phyloP scores from a whole-genome alignment of 2,888 invertebrate genomes.

The Notocelia uddmanniana region DNA sequence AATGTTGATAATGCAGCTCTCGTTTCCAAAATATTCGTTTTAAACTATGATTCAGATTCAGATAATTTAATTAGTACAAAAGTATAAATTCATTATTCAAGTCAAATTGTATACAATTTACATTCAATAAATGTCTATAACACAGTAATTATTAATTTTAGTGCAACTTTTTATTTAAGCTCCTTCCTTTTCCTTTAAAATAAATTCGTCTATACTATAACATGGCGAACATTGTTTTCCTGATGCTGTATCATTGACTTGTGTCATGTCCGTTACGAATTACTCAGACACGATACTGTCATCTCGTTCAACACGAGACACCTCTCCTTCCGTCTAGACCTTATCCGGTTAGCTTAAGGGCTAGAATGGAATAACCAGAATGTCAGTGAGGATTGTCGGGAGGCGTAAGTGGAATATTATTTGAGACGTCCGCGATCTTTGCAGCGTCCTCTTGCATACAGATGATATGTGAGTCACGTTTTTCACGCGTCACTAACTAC shows the following conservation, averaged over 20 bases:
- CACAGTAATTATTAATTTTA: no score
- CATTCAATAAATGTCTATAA: no score
- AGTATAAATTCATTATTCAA: no score
- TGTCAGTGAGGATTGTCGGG: constrained; percentile 9
- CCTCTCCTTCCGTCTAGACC: neutral
- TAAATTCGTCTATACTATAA: no score
- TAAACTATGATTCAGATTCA: no score
- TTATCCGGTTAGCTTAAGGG: constrained; percentile 12
- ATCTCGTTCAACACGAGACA: constrained; percentile 29
- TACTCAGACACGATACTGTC: constrained; percentile 43
- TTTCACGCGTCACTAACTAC: constrained; percentile 81
- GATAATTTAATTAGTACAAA: no score
- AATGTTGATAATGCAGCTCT: no score
- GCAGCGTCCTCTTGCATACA: constrained; percentile 58
- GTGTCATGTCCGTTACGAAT: constrained; percentile 50
- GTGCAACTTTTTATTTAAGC: no score
- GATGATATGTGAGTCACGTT: constrained; percentile 76
- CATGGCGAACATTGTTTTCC: constrained; percentile 31
- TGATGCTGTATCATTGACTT: constrained; percentile 44
- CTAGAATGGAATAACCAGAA: constrained; percentile 9
- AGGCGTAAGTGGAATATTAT: constrained; percentile 56
- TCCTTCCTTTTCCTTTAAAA: no score
- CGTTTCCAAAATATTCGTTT: neutral
- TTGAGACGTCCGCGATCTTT: constrained; percentile 52
- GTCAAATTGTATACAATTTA: no score